A percentile compares a stretch with the other conserved stretches of the same genome.
Conservation (phyloP, 2,113 vertebrate species). For the Bufo gargarizans region DNA sequence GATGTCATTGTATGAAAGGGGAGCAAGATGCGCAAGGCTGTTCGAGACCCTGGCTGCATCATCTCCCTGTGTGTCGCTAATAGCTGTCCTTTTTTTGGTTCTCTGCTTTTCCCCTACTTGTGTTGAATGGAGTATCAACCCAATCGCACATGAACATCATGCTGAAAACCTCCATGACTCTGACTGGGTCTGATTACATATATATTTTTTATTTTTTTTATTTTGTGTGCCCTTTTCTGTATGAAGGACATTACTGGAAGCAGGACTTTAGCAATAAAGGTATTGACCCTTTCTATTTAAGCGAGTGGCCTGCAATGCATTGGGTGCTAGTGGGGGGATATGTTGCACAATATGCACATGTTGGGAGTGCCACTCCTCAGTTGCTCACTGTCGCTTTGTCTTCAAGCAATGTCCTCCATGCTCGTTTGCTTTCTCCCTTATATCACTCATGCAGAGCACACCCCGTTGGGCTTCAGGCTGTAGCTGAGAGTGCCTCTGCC, state of each 20-base stretch:
- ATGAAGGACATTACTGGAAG: slow-evolving; percentile 35
- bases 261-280: slow-evolving; percentile 45
- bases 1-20: slow-evolving; percentile 70
- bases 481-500: slow-evolving; percentile 38
- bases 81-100: slow-evolving; percentile 71
- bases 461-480: slow-evolving; percentile 20
- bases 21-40: slow-evolving; percentile 74
- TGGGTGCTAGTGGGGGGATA: not conserved
- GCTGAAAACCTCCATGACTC: not conserved
- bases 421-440: not conserved
- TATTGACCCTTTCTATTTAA: slow-evolving; percentile 43
- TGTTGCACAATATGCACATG: not conserved
- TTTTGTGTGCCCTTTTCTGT: slow-evolving; percentile 13
- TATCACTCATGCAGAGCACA: slow-evolving; percentile 13
- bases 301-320: slow-evolving; percentile 42
- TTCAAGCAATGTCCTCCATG: slow-evolving; percentile 4
- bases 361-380: not conserved
- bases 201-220: not conserved
- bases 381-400: slow-evolving; percentile 17
- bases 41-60: slow-evolving; percentile 70
- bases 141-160: not conserved
- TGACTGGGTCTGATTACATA: not conserved
- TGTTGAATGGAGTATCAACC: slow-evolving; percentile 8
- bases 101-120: slow-evolving; percentile 34
- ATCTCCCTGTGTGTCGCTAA: slow-evolving; percentile 72